These are phyloP conservation scores for Corythoichthys intestinalis DNA, from an alignment of 2,113 vertebrate species.

Conservation along the genomic window DNA sequence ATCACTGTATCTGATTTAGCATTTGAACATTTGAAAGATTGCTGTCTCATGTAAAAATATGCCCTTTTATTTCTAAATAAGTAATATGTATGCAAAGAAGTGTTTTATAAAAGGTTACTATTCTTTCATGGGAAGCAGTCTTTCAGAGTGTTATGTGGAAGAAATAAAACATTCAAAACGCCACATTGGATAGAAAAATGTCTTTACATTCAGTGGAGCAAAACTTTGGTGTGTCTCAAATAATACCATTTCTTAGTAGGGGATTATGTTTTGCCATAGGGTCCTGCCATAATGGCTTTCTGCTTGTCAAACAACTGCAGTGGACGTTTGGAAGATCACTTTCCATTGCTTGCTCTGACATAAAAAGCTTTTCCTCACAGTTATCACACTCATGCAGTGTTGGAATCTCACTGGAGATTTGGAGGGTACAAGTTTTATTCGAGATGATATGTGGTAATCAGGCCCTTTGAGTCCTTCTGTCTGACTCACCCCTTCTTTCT, in stretches of 20 bases:
- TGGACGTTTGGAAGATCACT: slow-evolving; percentile 54
- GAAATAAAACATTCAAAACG: slow-evolving; percentile 12
- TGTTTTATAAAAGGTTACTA: slow-evolving; percentile 44
- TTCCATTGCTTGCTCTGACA: slow-evolving; percentile 55
- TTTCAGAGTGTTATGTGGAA: slow-evolving; percentile 29
- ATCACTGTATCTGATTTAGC: slow-evolving; percentile 19
- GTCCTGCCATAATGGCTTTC: slow-evolving; percentile 60
- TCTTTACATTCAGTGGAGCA: slow-evolving; percentile 38
- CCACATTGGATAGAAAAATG: slow-evolving; percentile 38
- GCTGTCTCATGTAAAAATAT: slow-evolving; percentile 31
- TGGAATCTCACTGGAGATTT: slow-evolving; percentile 71
- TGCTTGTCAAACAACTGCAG: slow-evolving; percentile 61
- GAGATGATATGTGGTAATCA: slow-evolving; percentile 75
- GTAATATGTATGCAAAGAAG: slow-evolving; percentile 51
- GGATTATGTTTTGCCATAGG: slow-evolving; percentile 61
- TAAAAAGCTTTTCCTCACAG: slow-evolving; percentile 67
- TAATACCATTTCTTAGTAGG: slow-evolving; percentile 59
- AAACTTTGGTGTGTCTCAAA: slow-evolving; percentile 57
- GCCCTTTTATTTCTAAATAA: slow-evolving; percentile 31
- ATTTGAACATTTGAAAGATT: slow-evolving; percentile 39
- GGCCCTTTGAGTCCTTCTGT: slow-evolving; percentile 65
- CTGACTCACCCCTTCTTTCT: slow-evolving; percentile 39
- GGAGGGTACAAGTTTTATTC: slow-evolving; percentile 67
- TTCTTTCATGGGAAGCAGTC: slow-evolving; percentile 19
- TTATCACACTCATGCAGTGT: slow-evolving; percentile 70